A percentile compares a stretch with the other conserved stretches of the same genome.
phyloP scores from a whole-genome alignment of 2,888 invertebrate species.

The Cyaniris semiargus region DNA sequence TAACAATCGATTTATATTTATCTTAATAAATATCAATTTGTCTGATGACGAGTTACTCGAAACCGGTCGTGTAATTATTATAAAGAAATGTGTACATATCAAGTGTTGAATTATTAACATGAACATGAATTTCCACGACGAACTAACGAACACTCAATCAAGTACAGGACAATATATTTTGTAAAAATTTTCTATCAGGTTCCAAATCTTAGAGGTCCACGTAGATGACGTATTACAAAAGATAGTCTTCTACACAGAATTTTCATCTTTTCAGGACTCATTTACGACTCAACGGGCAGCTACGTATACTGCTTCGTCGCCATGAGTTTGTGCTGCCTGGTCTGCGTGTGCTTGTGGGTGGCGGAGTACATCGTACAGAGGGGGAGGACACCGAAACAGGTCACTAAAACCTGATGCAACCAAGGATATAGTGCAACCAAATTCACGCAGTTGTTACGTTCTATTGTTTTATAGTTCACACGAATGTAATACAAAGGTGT shows the following conservation, averaged over 20 bases:
- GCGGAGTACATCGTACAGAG: constrained; percentile 70
- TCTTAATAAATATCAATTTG: no score
- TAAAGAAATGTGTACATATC: no score
- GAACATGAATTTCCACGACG: no score
- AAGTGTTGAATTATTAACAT: no score
- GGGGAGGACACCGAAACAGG: not conserved
- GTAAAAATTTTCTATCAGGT: no score
- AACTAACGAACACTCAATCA: no score
- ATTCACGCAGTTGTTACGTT: not conserved
- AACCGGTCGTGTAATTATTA: no score
- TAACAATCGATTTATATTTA: no score
- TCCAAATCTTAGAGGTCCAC: no score
- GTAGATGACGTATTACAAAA: no score
- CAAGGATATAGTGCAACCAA: not conserved
- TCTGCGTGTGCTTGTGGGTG: constrained; percentile 85
- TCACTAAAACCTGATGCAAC: constrained; percentile 1
- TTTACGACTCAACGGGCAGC: constrained; percentile 80
- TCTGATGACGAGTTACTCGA: no score
- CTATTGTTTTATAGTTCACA: not conserved
- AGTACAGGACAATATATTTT: no score
- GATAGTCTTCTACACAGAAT: not conserved
- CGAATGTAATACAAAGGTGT: not conserved
- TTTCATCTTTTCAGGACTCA: constrained; percentile 52
- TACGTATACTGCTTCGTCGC: constrained; percentile 84
- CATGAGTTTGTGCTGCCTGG: constrained; percentile 82